Evolutionary conservation across 2,888 invertebrate genomes (phyloP).

Genomic region (Pterobdella sp.): DNA sequence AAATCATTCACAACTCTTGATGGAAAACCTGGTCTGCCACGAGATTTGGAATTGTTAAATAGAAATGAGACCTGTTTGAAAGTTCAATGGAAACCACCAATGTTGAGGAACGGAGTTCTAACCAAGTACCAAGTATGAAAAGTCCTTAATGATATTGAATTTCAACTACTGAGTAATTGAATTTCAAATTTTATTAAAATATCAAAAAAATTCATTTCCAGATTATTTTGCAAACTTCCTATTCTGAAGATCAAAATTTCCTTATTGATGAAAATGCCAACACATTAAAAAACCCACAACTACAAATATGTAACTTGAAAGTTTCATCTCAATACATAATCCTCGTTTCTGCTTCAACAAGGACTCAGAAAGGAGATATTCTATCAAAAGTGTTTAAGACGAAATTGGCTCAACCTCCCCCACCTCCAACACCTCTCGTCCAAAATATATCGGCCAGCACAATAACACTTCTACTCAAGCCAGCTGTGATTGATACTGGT

Average conservation of each 20-base stretch:
- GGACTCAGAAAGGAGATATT: slow-evolving; percentile 56
- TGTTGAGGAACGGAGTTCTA: slow-evolving; percentile 53
- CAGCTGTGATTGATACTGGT: slow-evolving; percentile 67
- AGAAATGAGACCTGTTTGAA: slow-evolving; percentile 60
- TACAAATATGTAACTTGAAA: slow-evolving; percentile 63
- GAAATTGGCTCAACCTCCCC: slow-evolving; percentile 62
- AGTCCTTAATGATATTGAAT: not conserved
- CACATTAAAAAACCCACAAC: slow-evolving; percentile 41
- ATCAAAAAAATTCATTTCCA: not conserved
- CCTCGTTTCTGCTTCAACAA: slow-evolving; percentile 31
- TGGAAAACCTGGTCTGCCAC: slow-evolving; percentile 64
- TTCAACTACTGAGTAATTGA: not conserved
- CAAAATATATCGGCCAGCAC: slow-evolving; percentile 59
- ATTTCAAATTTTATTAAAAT: not conserved
- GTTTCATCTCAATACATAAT: slow-evolving; percentile 61
- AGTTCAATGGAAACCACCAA: slow-evolving; percentile 53
- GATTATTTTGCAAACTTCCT: not conserved
- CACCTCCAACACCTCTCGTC: slow-evolving; percentile 63
- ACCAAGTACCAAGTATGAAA: slow-evolving; percentile 48
- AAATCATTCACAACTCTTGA: slow-evolving; percentile 38
- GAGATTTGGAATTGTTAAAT: slow-evolving; percentile 57
- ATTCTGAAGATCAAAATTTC: not conserved
- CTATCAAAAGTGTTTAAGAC: slow-evolving; percentile 61
- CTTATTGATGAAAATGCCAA: not conserved
- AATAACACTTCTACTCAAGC: slow-evolving; percentile 62